phyloP scores from a whole-genome alignment of 2,113 vertebrate species.

The Daubentonia madagascariensis region DNA sequence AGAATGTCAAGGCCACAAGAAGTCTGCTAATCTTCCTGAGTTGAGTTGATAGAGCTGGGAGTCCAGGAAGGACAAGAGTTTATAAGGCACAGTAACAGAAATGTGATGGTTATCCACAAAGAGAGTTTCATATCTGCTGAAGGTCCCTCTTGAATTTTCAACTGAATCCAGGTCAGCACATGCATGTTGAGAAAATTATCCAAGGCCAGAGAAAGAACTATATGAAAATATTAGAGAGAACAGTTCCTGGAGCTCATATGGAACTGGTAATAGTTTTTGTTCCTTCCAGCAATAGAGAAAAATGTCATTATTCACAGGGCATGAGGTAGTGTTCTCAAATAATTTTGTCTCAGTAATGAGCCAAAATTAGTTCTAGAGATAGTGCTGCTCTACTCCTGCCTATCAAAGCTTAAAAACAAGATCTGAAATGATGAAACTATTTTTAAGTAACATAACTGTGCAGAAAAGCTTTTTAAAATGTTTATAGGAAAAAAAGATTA shows the following conservation, averaged over 20 bases:
- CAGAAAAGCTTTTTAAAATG: not conserved
- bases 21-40: not conserved
- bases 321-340: not conserved
- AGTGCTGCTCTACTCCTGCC: not conserved
- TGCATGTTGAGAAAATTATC: not conserved
- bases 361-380: not conserved
- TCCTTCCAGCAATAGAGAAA: not conserved
- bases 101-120: not conserved
- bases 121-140: not conserved
- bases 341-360: not conserved
- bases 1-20: not conserved
- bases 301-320: not conserved
- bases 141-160: not conserved
- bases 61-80: not conserved
- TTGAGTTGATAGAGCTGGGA: not conserved
- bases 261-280: not conserved
- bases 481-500: not conserved
- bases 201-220: not conserved
- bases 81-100: not conserved
- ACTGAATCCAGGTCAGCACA: not conserved
- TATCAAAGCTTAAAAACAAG: not conserved
- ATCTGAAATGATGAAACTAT: not conserved
- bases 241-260: not conserved
- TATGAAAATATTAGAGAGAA: not conserved
- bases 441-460: not conserved